A percentile compares a stretch with the other conserved stretches of the same genome.
These are phyloP conservation scores for Cyanoliseus patagonus DNA, from an alignment of 2,113 vertebrate genomes.

Conservation along the genomic window DNA sequence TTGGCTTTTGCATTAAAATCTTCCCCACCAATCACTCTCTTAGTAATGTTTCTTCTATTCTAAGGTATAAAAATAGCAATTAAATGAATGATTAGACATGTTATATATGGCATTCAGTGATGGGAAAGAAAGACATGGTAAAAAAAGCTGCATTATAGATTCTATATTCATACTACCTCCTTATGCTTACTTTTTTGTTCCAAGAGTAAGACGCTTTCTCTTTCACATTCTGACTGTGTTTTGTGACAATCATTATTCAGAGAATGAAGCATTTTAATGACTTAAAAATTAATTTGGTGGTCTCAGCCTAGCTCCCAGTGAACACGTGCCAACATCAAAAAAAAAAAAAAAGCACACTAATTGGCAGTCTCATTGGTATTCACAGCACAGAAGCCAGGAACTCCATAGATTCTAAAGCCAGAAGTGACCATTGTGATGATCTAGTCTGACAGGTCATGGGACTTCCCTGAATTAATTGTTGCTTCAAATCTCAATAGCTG, in stretches of 20 bases:
- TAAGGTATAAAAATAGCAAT: not conserved
- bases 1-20: not conserved
- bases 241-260: slow-evolving; percentile 51
- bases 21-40: not conserved
- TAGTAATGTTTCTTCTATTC: not conserved
- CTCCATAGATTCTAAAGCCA: slow-evolving; percentile 50
- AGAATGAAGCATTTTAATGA: slow-evolving; percentile 45
- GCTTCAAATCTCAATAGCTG: not conserved
- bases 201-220: slow-evolving; percentile 9
- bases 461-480: slow-evolving; percentile 46
- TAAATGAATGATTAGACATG: not conserved
- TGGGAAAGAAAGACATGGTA: not conserved
- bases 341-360: slow-evolving; percentile 11
- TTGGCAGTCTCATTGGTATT: slow-evolving; percentile 69
- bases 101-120: not conserved
- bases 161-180: not conserved
- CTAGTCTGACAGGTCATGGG: slow-evolving; percentile 31
- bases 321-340: slow-evolving; percentile 27
- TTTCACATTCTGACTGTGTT: slow-evolving; percentile 36
- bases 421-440: slow-evolving; percentile 60
- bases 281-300: slow-evolving; percentile 67
- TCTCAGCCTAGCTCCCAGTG: slow-evolving; percentile 34
- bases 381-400: slow-evolving; percentile 29
- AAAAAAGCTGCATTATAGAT: not conserved
- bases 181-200: not conserved